Base-by-base conservation (phyloP, 2,888 invertebrate genomes). In the Antheraea assamensis region DNA sequence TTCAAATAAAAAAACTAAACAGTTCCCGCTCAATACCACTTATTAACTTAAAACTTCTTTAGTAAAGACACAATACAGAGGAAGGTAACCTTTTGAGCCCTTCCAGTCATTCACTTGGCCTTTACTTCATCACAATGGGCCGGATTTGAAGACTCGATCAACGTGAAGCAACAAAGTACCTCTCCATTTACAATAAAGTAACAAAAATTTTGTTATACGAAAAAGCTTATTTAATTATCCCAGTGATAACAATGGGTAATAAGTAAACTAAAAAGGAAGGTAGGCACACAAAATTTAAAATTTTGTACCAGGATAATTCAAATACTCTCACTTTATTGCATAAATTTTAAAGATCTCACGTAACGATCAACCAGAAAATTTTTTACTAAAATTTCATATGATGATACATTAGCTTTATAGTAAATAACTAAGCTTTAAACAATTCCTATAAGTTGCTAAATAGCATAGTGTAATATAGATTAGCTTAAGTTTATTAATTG, bases 91-190 rank as follows among this genome's bases (percentile, higher is more conserved):
- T 91, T 92, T 89, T 79, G 80, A 84, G 81, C 83, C 85, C 83
- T 83, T 82, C 83, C 80, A 81, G 82, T 85, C 86, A 87, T 89
- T 88, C 88, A 88, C 87, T 86, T 87, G 89, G 86, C 91, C 90
- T 91, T 91, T 91, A 82, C 81, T 81, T 79, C 79, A 91, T 79
- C 79, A 91, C 90, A 91, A 91, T 88, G 76, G 85, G 80, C 75
- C 77, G 81, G 83, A 83, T 87, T 87, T 87, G 80, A 82, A 82
- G 84, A 79, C 82, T 82, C 79, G 76, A 75, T 82, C 82, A 83
- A 85, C 78, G 75, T 58, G n/a, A 1, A 35, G 21, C 35, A 35
- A 55, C 27, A 71, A 71, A 52, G 58, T 61, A 30, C 30, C 71
- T 55, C 35, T 58, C 24, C 31, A 35, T 31, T 58, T n/a, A 24